Evolutionary conservation across 2,888 invertebrate species (phyloP).

Genomic region (Melanchra persicariae): DNA sequence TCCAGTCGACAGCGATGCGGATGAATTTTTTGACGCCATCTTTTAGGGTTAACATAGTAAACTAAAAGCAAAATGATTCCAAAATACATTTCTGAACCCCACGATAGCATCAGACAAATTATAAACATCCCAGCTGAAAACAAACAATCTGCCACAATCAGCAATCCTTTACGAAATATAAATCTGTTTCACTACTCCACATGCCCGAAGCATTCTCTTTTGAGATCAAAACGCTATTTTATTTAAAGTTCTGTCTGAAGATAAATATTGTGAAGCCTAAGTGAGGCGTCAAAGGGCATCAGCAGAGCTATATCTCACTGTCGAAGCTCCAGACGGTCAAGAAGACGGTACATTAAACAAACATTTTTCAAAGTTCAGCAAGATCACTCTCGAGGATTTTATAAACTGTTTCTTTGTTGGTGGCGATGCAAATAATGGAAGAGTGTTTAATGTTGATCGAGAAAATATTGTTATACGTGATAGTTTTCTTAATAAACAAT

Average conservation of each 20-base stretch:
- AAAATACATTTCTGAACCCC: neutral
- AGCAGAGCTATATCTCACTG: slow-evolving; percentile 66
- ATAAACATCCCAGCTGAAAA: slow-evolving; percentile 1
- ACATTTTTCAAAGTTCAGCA: slow-evolving; percentile 58
- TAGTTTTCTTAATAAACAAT: neutral
- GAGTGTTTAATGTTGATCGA: neutral
- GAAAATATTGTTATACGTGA: neutral
- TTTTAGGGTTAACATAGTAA: too few species aligned
- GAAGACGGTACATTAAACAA: slow-evolving; percentile 61
- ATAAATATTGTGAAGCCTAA: slow-evolving; percentile 61
- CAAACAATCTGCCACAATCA: neutral
- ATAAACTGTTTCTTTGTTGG: slow-evolving; percentile 30
- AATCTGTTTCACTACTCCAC: slow-evolving; percentile 29
- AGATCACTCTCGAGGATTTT: slow-evolving; percentile 44
- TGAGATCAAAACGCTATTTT: slow-evolving; percentile 55
- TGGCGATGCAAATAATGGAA: slow-evolving; percentile 9
- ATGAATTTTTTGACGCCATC: too few species aligned
- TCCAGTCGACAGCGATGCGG: too few species aligned
- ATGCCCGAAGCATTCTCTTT: slow-evolving; percentile 39
- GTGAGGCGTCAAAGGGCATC: slow-evolving; percentile 67
- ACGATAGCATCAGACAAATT: neutral
- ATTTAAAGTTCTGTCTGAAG: slow-evolving; percentile 50
- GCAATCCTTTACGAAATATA: slow-evolving; percentile 25
- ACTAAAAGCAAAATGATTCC: neutral
- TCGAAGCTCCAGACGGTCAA: slow-evolving; percentile 64